Evolutionary conservation across 37 sponge, comb jelly and placozoan species (phyloP).

Genomic region (Eunapius fragilis): DNA sequence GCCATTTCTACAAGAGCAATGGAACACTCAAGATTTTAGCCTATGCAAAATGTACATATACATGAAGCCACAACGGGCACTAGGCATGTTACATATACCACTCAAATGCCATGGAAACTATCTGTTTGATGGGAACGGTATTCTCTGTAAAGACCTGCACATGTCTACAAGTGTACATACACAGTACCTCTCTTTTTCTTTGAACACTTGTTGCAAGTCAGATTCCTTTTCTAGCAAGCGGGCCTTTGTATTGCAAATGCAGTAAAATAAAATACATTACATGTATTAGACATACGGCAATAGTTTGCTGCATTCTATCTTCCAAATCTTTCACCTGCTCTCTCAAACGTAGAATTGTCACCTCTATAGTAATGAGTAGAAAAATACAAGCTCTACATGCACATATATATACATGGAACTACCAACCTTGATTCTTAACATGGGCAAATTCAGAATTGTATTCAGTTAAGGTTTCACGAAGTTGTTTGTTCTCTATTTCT

Average conservation of each 20-base stretch:
- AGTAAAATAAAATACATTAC: conserved; percentile 1
- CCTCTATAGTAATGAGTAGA: conserved; percentile 46
- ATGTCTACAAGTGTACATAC: too few species aligned
- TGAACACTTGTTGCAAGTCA: conserved; percentile 45
- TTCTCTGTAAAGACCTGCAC: too few species aligned
- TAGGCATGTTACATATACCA: too few species aligned
- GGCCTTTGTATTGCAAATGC: conserved; percentile 15
- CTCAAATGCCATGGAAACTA: too few species aligned
- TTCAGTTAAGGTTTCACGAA: conserved; percentile 91
- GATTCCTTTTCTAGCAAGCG: conserved; percentile 35
- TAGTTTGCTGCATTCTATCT: conserved; percentile 44
- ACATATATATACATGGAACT: too few species aligned
- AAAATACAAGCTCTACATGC: background rate
- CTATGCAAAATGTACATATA: too few species aligned
- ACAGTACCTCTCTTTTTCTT: conserved; percentile 64
- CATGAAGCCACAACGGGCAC: too few species aligned
- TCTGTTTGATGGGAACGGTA: too few species aligned
- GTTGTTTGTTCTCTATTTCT: conserved; percentile 88
- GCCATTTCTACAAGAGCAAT: too few species aligned
- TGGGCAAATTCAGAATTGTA: conserved; percentile 95
- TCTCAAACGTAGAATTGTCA: conserved; percentile 75
- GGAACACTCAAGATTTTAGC: too few species aligned
- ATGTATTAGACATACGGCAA: conserved; percentile 34
- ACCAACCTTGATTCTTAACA: conserved; percentile 81
- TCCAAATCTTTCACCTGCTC: conserved; percentile 86